Conservation (phyloP, 2,113 vertebrate species). For the Oryzias curvinotus region DNA sequence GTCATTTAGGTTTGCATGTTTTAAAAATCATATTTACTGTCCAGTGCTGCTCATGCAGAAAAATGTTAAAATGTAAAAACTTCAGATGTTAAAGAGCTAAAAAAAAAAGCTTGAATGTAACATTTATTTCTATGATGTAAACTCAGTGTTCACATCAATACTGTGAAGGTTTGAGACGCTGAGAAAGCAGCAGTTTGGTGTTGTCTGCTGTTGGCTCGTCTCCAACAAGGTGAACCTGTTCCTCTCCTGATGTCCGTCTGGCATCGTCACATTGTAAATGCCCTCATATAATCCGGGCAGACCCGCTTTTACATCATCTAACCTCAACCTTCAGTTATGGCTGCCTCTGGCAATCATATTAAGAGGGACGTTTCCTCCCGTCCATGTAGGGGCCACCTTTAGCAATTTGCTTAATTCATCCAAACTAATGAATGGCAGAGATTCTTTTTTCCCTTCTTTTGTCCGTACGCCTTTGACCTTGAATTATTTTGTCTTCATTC, state of each 20-base stretch:
- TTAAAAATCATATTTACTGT: no score
- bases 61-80: no score
- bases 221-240: slow-evolving; percentile 29
- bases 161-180: no score
- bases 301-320: slow-evolving; percentile 15
- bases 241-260: slow-evolving; percentile 19
- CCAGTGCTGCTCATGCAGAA: no score
- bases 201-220: neutral
- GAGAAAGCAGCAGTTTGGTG: neutral
- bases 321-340: slow-evolving; percentile 68
- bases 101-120: no score
- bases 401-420: slow-evolving; percentile 71
- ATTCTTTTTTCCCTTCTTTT: slow-evolving; percentile 6
- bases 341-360: slow-evolving; percentile 69
- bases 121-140: no score
- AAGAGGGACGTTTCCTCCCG: slow-evolving; percentile 65
- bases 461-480: neutral
- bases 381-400: slow-evolving; percentile 56
- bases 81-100: no score
- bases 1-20: no score
- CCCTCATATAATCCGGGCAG: slow-evolving; percentile 27
- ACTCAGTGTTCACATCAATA: no score
- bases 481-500: neutral
- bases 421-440: slow-evolving; percentile 60
- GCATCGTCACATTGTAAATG: slow-evolving; percentile 50